phyloP scores from a whole-genome alignment of 2,113 vertebrate genomes.

The Oryctolagus cuniculus region DNA sequence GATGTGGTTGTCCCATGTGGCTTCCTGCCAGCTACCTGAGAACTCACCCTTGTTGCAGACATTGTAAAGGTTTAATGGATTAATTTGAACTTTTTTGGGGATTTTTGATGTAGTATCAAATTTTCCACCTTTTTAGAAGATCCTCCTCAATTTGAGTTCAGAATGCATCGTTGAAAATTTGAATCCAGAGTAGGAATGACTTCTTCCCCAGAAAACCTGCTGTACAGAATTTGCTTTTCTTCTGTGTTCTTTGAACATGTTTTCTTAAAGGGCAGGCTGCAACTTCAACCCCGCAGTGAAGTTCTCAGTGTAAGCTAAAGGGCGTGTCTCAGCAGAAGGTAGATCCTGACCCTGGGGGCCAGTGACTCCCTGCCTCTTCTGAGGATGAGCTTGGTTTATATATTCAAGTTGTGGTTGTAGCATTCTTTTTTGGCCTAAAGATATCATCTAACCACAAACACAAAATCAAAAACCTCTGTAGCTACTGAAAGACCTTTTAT shows the following conservation, averaged over 20 bases:
- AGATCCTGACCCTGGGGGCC: neutral
- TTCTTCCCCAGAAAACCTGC: neutral
- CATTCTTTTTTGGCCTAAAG: slow-evolving; percentile 22
- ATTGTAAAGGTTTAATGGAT: neutral
- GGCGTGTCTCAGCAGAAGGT: neutral
- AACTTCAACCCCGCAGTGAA: neutral
- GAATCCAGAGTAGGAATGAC: neutral
- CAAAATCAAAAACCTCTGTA: neutral
- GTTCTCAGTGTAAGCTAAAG: neutral
- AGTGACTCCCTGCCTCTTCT: neutral
- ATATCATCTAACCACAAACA: slow-evolving; percentile 8
- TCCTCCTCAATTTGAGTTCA: neutral
- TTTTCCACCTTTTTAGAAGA: neutral
- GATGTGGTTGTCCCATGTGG: no score
- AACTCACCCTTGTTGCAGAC: no score
- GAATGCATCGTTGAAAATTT: slow-evolving; percentile 43
- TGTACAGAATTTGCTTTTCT: neutral
- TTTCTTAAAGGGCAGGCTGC: neutral
- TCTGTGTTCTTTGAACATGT: neutral
- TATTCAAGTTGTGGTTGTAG: neutral
- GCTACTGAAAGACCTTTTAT: neutral
- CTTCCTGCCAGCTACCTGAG: no score
- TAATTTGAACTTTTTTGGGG: neutral
- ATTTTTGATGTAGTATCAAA: slow-evolving; percentile 4
- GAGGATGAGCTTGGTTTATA: neutral